Evolutionary conservation across 2,113 vertebrate genomes (phyloP), one percentile per base, ranked within the genome.

Genomic region (Collichthys lucidus): DNA sequence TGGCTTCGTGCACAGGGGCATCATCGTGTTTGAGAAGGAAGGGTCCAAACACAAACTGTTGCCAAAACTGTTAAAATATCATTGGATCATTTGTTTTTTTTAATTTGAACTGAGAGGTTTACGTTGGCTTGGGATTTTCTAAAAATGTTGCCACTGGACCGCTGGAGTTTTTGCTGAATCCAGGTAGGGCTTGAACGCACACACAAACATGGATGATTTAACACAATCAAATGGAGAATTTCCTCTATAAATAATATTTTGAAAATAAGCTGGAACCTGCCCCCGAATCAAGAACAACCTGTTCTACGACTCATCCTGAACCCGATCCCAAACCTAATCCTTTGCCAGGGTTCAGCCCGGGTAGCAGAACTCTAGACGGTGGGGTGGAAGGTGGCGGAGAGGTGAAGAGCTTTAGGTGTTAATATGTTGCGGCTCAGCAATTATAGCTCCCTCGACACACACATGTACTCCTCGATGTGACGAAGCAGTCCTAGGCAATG

Each of bases 391-490:
- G 24, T 4, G 35, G 11, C 9, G 35, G 60, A 24, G 31, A 11
- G 1, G 57, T 52, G 35, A 29, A 42, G 57, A 40, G 47, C 78
- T 60, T 12, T 14, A 62, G 61, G 57, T 77, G 68, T 66, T 79
- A 82, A 88, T 86, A 74, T 68, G 70, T 64, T 57, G 31, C 40
- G 76, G 66, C 77, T 56, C 42, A 40, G 50, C 60, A 68, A 67
- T 72, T 0, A 85, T 44, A 56, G 62, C 73, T 86, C 75, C 71
- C 82, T 40, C 2, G 77, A 73, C 55, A 49, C 53, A 49, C 53
- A 52, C 77, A 55, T 82, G 69, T 62, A 63, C 77, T 75, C 79
- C 61, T 89, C 78, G 53, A 67, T 76, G 87, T 90, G 90, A 91
- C 78, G 29, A 65, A 67, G 46, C 70, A 49, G 70, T 74, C 60